Base-by-base conservation (phyloP, 2,797 vertebrate genomes). In the Tolypeutes matacus region DNA sequence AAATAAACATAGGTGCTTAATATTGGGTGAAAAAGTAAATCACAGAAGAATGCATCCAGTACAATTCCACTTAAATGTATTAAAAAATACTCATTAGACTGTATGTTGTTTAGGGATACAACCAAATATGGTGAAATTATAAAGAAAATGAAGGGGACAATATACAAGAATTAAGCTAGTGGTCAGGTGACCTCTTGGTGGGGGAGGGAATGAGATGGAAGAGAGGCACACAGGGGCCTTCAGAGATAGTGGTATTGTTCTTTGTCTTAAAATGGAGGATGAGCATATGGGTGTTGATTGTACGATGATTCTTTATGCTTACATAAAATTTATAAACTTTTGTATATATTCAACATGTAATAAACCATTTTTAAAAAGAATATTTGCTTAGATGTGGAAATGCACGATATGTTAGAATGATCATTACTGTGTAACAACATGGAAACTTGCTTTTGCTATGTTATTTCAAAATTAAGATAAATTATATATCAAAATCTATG, bases 401-500 rank as follows among this genome's bases (percentile, higher is more conserved):
- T 72, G 46, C 3, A 27, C 39, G 29, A 76, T 46, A 51, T 27
- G 65, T 31, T 88, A 25, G 82, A 89, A 76, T 85, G 73, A 62
- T 64, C 31, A 29, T 88, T 92, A 82, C 15, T 36, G 46, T 36
- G 12, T 34, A 81, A 31, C 72, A 94, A 78, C 17, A 81, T 23
- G 51, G 49, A 92, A 92, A 72, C 51, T 51, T 53, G 11, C 17
- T 42, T 95, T 70, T 62, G 14, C 60, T 36, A 53, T 31, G 10
- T n/a, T 93, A 64, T 18, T 97, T 60, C 46, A 94, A 91, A 72
- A 92, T 67, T 69, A 91, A 65, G 67, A 78, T 78, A 95, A 91
- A 95, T 58, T 56, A 65, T 25, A 31, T 51, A 56, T 42, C 42
- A 83, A 93, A 64, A 91, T 21, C 72, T 86, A 81, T 73, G 62